These are phyloP conservation scores for Decapterus maruadsi DNA, from an alignment of 2,797 vertebrate genomes.

Conservation along the genomic window DNA sequence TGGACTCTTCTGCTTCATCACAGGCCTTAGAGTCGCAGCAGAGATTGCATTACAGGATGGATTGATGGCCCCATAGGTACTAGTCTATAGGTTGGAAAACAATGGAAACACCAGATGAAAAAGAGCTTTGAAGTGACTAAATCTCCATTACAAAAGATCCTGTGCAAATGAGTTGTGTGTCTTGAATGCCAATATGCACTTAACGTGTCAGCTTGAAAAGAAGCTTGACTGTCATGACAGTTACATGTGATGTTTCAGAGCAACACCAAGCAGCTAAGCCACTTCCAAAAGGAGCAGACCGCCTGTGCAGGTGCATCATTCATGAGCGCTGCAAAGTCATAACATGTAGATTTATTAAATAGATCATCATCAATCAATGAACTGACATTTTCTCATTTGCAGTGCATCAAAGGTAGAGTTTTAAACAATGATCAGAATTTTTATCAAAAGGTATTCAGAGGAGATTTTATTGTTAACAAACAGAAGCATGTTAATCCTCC, in stretches of 20 bases:
- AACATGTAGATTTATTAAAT: background rate
- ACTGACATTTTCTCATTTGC: background rate
- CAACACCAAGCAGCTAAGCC: conserved; percentile 9
- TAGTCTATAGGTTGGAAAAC: conserved; percentile 31
- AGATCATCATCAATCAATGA: conserved; percentile 3
- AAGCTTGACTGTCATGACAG: conserved; percentile 23
- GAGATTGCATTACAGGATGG: conserved; percentile 14
- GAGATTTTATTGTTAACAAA: too few species aligned
- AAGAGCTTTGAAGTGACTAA: conserved; percentile 57
- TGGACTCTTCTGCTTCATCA: conserved; percentile 4
- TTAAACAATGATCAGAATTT: too few species aligned
- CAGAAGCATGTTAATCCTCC: too few species aligned
- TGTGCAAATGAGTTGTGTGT: conserved; percentile 20
- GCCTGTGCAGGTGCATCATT: background rate
- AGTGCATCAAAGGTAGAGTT: conserved; percentile 1
- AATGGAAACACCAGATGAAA: conserved; percentile 44
- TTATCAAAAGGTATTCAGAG: too few species aligned
- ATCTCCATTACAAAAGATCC: conserved; percentile 70
- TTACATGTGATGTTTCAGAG: conserved; percentile 42
- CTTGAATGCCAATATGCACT: conserved; percentile 52
- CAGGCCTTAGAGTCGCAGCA: background rate
- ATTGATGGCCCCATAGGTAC: conserved; percentile 1
- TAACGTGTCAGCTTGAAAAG: conserved; percentile 46
- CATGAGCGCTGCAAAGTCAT: conserved; percentile 27
- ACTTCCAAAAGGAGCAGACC: conserved; percentile 37